Base-by-base conservation (phyloP, 1,140 invertebrate genomes). In the Mycetomoellerius zeteki region DNA sequence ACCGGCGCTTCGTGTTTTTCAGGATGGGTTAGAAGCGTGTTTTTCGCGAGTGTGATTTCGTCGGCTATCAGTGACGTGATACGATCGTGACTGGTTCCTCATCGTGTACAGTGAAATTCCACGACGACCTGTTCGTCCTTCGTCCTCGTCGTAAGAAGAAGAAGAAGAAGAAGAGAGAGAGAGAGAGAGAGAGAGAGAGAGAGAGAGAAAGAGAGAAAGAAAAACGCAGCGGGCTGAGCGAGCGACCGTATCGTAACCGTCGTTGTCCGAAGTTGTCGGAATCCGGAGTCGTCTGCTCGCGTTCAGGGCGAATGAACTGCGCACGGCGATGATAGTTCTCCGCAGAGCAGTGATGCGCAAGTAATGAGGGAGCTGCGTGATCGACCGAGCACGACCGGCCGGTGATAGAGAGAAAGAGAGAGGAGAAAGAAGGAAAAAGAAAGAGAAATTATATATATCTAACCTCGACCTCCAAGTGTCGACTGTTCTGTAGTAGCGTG, bases 301-400 rank as follows among this genome's bases (percentile, higher is more conserved):
- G 73, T 64, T 76, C 33, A 67, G 64, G 73, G 60, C 85, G 88
- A 88, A 87, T 37, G 88, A 90, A 88, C 60, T 81, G 87, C 87
- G 77, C 56, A 69, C 71, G 60, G 62, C 54, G 87, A 76, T 89
- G 73, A 75, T 89, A 19, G 78, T n/a, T 52, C 33, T 54, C 27
- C 72, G 56, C 27, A 64, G 77, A 27, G 73, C 87, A 71, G 64
- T 50, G 76, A 86, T 76, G 71, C 73, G 75, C 81, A 58, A 87
- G 84, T 86, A 88, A 90, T 77, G 86, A 89, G 58, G 72, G 67
- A 90, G 82, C 89, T 90, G 81, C 89, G 88, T 90, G 89, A 90
- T 77, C 89, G 89, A 90, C 88, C 88, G 89, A 90, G 88, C 64
- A 64, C 77, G 71, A 82, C 86, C 72, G 64, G 62, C 47, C 47